These are phyloP conservation scores for Xyrauchen texanus DNA, from an alignment of 2,113 vertebrate species.

Conservation along the genomic window DNA sequence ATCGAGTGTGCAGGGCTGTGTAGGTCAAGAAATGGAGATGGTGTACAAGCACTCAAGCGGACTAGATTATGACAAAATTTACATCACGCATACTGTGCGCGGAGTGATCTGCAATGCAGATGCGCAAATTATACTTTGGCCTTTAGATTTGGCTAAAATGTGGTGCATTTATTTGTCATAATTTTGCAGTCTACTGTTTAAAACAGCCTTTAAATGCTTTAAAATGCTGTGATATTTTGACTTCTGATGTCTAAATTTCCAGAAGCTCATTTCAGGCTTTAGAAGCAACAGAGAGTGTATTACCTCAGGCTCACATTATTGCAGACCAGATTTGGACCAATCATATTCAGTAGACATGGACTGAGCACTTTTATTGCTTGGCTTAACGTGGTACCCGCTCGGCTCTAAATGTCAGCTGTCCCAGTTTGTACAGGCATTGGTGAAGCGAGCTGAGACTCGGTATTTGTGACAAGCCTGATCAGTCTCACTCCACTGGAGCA, in stretches of 20 bases:
- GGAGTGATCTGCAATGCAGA: no score
- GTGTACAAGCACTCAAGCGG: no score
- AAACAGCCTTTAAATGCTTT: no score
- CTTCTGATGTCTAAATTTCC: neutral
- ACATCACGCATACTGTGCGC: no score
- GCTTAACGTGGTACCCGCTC: slow-evolving; percentile 4
- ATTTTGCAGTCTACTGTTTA: no score
- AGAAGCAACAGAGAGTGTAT: neutral
- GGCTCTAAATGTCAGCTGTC: slow-evolving; percentile 51
- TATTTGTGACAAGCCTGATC: slow-evolving; percentile 62
- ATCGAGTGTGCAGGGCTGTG: no score
- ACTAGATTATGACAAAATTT: no score
- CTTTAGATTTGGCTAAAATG: neutral
- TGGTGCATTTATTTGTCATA: no score
- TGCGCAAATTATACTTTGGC: neutral
- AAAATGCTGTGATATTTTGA: no score
- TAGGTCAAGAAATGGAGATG: no score
- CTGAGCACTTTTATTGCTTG: slow-evolving; percentile 9
- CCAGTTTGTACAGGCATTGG: slow-evolving; percentile 50
- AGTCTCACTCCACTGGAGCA: slow-evolving; percentile 66
- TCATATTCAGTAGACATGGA: neutral
- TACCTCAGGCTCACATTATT: neutral
- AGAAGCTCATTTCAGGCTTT: neutral
- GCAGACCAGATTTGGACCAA: no score
- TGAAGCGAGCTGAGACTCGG: slow-evolving; percentile 42